Evolutionary conservation across 2,113 vertebrate genomes (phyloP), one percentile per base, ranked within the genome.

Genomic region (Archocentrus centrarchus): DNA sequence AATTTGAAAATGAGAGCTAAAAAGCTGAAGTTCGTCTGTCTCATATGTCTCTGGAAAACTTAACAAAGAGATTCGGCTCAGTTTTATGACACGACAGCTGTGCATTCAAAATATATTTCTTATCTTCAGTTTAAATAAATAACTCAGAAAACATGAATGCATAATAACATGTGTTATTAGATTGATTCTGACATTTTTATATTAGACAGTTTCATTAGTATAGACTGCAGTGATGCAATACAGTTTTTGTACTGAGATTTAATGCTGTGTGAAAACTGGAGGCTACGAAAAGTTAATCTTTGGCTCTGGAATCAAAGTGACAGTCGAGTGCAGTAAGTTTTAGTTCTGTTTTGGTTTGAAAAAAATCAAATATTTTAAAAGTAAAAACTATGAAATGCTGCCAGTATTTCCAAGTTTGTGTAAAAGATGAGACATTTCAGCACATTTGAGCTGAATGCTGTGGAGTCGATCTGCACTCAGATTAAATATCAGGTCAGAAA

Each of bases 261-360:
- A 24, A 13, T 60, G 22, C 32, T 86, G 86, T 92, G 89, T 90
- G 89, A 89, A 79, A 59, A 44, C 30, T 80, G 84, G 59, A 73
- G 59, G 62, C 18, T 15, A 4, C 10, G 22, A 80, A 5, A 90
- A 88, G 63, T 24, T 90, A 10, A 57, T 82, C 58, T 92, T 93
- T n/a, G 88, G 88, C 5, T 79, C 75, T 3, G 89, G 88, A 47
- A 84, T 61, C 59, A 83, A 59, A 66, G 50, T 90, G 59, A 81
- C n/a, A 0, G 75, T 89, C 22, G 39, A 75, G 11, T 77, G 37
- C 22, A 64, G 88, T 79, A 35, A 85, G 89, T 88, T 24, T 13
- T 3, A 18, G 13, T 32, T 50, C 8, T 0, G 11, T 4, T 3
- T 22, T 64, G 14, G 0, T 7, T 66, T 5, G 11, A 20, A 66